phyloP scores from a whole-genome alignment of 2,113 vertebrate genomes.

The Antennarius striatus region DNA sequence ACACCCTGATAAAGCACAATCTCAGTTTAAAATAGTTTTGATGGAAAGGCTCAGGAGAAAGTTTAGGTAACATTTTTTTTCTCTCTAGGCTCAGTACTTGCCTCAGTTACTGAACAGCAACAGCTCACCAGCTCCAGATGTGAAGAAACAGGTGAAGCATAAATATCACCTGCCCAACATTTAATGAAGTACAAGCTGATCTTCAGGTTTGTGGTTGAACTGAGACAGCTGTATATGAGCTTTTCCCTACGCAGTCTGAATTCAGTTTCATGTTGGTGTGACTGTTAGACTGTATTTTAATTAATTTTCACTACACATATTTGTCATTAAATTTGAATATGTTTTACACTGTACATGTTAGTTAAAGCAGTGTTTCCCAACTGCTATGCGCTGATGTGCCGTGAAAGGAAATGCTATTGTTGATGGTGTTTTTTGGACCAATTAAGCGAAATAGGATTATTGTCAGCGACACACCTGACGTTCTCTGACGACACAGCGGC shows the following conservation, averaged over 20 bases:
- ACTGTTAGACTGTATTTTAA: constrained; percentile 5
- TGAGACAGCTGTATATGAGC: background rate
- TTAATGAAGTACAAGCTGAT: constrained; percentile 30
- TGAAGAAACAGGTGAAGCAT: constrained; percentile 80
- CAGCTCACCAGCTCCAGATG: constrained; percentile 80
- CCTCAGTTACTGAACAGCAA: constrained; percentile 81
- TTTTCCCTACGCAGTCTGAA: constrained; percentile 1
- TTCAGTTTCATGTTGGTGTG: constrained; percentile 5
- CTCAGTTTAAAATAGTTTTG: background rate
- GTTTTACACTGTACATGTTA: background rate
- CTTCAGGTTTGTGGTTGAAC: background rate
- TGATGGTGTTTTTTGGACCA: too few relatives aligned
- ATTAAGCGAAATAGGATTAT: too few relatives aligned
- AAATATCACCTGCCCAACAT: constrained; percentile 84
- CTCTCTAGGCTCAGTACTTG: constrained; percentile 77
- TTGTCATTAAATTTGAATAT: background rate
- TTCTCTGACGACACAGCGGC: too few relatives aligned
- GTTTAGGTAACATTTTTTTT: background rate
- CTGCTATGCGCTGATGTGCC: too few relatives aligned
- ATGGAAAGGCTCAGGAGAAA: background rate
- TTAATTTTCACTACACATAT: background rate
- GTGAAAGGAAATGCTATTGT: too few relatives aligned
- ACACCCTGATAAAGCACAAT: background rate
- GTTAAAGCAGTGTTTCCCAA: background rate
- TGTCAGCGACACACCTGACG: too few relatives aligned